Evolutionary conservation across 2,113 vertebrate species (phyloP), one percentile per base, ranked within the genome.

Genomic region (Symphodus melops): DNA sequence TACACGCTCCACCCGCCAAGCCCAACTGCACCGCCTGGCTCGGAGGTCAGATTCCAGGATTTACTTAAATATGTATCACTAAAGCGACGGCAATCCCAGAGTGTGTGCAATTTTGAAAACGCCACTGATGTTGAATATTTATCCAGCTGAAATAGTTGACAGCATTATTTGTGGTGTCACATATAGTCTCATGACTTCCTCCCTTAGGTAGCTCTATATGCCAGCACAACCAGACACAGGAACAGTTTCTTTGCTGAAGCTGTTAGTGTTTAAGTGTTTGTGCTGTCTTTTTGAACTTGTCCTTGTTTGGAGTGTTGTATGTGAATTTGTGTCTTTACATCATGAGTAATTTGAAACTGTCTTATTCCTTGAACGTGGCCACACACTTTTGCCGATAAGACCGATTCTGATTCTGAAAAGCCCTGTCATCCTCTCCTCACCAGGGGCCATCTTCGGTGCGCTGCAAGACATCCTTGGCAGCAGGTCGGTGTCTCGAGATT

Each of bases 21-120:
- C 95, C 98, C 86, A 99, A 98, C 93, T 98, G 95, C 9, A 98
- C 98, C 52, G 97, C 97, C 42, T 99, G 98, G 98, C 92, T 99
- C 7, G 97, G 98, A 96, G 98, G 98, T 99, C 82, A 94, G 94
- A 67, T 12, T 41, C 2, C 5, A 42, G 14, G 9, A 23, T 59
- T 3, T 21, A 3, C 48, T 77, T 12, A 41, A 60, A 51, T 33
- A 33, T 71, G 77, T 6, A 46, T 55, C 17, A 19, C 28, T 41
- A 36, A 52, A 52, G 0, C 1, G 6, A 56, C 73, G 33, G 0
- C 21, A 39, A 11, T 33, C 19, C 17, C 9, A 41, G 11, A 20
- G 7, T 33, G 4, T 3, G 28, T 7, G 13, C 5, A 17, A 4
- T 1, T 60, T 4, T 9, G 3, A n/a, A 41, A 46, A 51, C 19